Percentiles rank a stretch among this genome's conserved stretches.
Evolutionary conservation across 1,140 invertebrate genomes (phyloP).

Genomic region (Lithobius niger): DNA sequence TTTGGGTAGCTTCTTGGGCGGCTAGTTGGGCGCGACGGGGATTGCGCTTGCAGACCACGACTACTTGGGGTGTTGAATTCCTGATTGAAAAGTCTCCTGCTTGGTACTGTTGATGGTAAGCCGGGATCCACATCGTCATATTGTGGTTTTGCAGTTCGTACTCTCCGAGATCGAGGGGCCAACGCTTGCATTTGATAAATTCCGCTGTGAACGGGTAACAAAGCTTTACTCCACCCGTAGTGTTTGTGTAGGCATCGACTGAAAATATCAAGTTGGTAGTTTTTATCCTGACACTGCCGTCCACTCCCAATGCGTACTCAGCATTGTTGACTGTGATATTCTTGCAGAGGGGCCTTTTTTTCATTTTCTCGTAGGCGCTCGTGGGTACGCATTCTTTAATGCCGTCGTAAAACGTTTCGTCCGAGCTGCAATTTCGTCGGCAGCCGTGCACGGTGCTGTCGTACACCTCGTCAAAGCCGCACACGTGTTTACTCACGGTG

Average conservation of each 20-base stretch:
- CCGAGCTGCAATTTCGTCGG: too few relatives aligned
- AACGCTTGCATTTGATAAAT: not conserved
- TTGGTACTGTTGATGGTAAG: not conserved
- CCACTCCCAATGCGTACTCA: not conserved
- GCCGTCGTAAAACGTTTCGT: too few relatives aligned
- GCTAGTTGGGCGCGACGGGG: too few relatives aligned
- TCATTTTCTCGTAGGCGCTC: too few relatives aligned
- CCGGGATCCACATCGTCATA: not conserved
- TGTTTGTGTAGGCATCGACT: not conserved
- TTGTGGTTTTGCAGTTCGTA: not conserved
- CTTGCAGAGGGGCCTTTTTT: not conserved
- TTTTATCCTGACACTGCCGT: not conserved
- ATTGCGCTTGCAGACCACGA: not conserved
- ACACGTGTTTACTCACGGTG: too few relatives aligned
- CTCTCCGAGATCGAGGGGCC: not conserved
- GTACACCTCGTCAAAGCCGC: too few relatives aligned
- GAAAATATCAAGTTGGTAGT: not conserved
- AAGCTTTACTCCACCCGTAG: not conserved
- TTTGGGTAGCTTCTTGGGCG: not conserved
- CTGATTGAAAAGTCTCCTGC: not conserved
- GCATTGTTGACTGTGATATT: not conserved
- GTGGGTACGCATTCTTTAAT: too few relatives aligned
- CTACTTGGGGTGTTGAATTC: not conserved
- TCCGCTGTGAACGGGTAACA: slow-evolving; percentile 1
- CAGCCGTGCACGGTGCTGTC: too few relatives aligned